Base-by-base conservation (phyloP, 2,888 invertebrate species). In the Zygogramma bicolorata region DNA sequence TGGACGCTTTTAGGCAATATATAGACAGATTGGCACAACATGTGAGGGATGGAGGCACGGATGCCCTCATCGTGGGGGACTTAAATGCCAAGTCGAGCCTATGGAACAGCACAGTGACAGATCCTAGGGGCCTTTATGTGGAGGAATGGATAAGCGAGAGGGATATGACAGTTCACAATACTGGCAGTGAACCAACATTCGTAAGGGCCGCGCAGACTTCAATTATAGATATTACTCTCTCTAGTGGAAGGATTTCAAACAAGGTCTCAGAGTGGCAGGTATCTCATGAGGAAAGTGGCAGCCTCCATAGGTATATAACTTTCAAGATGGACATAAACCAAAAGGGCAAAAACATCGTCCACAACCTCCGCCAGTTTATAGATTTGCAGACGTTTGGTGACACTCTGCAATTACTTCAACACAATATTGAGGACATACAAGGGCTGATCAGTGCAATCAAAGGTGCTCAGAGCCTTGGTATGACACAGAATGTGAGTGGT, bases 11-110 rank as follows among this genome's bases (percentile, higher is more conserved):
- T 20, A 20, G 8, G n/a, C 8, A n/a, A n/a, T n/a, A n/a, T n/a
- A 22, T 49, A 8, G 49, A 49, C 25, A 49, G 22, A 10, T 10
- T 49, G 10, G 22, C 22, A 13, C 10, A 49, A 20, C 49, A 49
- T 10, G 22, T 49, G 3, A 49, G 49, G 25, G 20, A 20, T 20
- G 22, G 22, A 20, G 20, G 20, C 20, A 49, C 20, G n/a, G 31
- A 25, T 20, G 38, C 49, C 13, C 29, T 65, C 15, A 58, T 65
- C 1, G 58, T 25, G 10, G 65, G 65, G 15, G 66, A 71, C 29
- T 38, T 71, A 7, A 71, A 71, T 13, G 38, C 60, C 6, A 65
- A 58, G 25, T 59, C 65, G 8, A 6, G 20, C 15, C 20, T 60
- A 3, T 66, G 60, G 46, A 62, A 57, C 6, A 49, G 31, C 38